phyloP scores from a whole-genome alignment of 2,797 vertebrate species.

The Tolypeutes matacus region DNA sequence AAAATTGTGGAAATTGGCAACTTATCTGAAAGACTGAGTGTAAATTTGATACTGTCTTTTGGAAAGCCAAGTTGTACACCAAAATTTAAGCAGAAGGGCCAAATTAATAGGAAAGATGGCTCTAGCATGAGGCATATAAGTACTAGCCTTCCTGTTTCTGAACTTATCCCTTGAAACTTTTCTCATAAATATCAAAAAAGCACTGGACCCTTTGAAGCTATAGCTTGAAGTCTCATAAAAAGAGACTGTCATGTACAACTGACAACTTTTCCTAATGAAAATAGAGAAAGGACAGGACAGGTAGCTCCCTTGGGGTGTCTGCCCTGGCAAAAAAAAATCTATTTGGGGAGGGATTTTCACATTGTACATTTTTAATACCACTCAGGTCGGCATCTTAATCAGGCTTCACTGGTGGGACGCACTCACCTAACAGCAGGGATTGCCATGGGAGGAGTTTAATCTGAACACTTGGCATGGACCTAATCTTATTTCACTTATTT shows the following conservation, averaged over 20 bases:
- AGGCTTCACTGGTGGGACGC: slow-evolving; percentile 55
- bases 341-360: slow-evolving; percentile 13
- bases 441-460: slow-evolving; percentile 77
- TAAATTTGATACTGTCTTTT: neutral
- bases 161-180: slow-evolving; percentile 29
- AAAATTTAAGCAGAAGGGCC: neutral
- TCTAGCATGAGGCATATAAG: rapidly evolving
- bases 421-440: slow-evolving; percentile 54
- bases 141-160: slow-evolving; percentile 10
- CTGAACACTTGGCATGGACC: slow-evolving; percentile 66
- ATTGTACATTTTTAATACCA: slow-evolving; percentile 72
- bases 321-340: slow-evolving; percentile 66
- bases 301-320: slow-evolving; percentile 62
- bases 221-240: slow-evolving; percentile 71
- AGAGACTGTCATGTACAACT: neutral
- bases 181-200: slow-evolving; percentile 63
- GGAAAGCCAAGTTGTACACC: slow-evolving; percentile 40
- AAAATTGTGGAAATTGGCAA: neutral
- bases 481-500: slow-evolving; percentile 84
- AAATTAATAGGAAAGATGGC: slow-evolving; percentile 4
- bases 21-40: neutral
- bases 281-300: slow-evolving; percentile 60
- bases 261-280: slow-evolving; percentile 79
- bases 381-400: neutral
- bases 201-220: neutral